Percentiles rank a stretch among this genome's conserved stretches.
Conservation (phyloP, 35 echinoderm and acorn worm species). For the Ophioderma brevispina region DNA sequence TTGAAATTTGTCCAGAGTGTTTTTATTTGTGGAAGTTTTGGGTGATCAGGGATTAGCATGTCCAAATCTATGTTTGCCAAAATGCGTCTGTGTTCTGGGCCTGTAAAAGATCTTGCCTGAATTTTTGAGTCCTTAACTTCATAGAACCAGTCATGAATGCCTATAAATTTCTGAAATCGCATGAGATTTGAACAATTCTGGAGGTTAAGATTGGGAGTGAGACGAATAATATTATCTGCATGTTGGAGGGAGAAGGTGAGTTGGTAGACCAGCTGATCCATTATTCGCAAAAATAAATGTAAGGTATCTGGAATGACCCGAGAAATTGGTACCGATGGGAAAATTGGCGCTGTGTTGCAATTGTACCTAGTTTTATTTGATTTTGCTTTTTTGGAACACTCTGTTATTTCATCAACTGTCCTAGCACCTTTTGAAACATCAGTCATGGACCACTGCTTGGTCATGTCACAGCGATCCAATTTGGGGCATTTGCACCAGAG, state of each 20-base stretch:
- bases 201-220: slow-evolving; percentile 8
- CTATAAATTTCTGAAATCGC: slow-evolving; percentile 32
- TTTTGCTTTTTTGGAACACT: slow-evolving; percentile 57
- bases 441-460: slow-evolving; percentile 66
- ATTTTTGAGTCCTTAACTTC: slow-evolving; percentile 54
- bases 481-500: slow-evolving; percentile 77
- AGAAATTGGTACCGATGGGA: slow-evolving; percentile 50
- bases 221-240: slow-evolving; percentile 33
- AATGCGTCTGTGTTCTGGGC: slow-evolving; percentile 52
- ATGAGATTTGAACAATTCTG: slow-evolving; percentile 42
- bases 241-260: slow-evolving; percentile 30
- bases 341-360: slow-evolving; percentile 51
- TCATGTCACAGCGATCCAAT: slow-evolving; percentile 43
- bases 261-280: slow-evolving; percentile 76
- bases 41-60: slow-evolving; percentile 33
- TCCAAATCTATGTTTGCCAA: slow-evolving; percentile 29
- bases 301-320: slow-evolving; percentile 56
- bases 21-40: slow-evolving; percentile 40
- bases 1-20: slow-evolving; percentile 22
- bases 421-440: slow-evolving; percentile 20
- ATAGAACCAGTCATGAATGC: slow-evolving; percentile 45
- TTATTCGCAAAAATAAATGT: slow-evolving; percentile 62
- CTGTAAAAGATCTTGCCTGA: slow-evolving; percentile 49
- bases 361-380: slow-evolving; percentile 56
- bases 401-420: slow-evolving; percentile 57